Base-by-base conservation (phyloP, 2,113 vertebrate species). In the Cepphus grylle region DNA sequence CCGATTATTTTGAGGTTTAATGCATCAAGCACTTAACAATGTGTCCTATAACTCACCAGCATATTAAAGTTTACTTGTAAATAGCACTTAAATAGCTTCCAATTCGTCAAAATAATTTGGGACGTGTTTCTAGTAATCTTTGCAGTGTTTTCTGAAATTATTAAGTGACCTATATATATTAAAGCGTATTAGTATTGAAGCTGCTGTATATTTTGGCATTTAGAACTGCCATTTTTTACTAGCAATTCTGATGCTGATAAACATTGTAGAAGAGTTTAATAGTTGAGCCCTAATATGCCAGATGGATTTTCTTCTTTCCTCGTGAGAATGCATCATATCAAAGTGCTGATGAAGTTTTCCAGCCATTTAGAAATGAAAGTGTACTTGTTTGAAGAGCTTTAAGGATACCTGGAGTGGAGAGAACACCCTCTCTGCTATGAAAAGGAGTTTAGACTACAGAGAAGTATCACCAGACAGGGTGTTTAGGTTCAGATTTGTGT, bases 21-120 rank as follows among this genome's bases (percentile, higher is more conserved):
- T 73, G 93, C 50, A 18, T 66, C 4, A 6, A 30, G 45, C 26
- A 4, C 73, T 91, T 85, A n/a, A 49, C 87, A 91, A 83, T 20
- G 61, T 52, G 55, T 73, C 87, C 62, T 95, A 2, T 76, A 77
- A 62, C 70, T 90, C 66, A 69, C 36, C 66, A 50, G 61, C 81
- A 62, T 59, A 38, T 82, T 93, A 82, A 91, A 91, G 76, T 81
- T 61, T 82, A 63, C 89, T 95, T 70, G 36, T 67, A 86, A 74
- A 61, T 40, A 82, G 71, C 87, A 59, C 66, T 93, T 82, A 63
- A 85, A 52, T 66, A 67, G 90, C 65, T 92, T 81, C 50, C 78
- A 93, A 62, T 88, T 93, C 88, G 88, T 96, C 82, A 78, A 29
- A 94, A 84, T 90, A 81, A 91, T 95, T 90, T 88, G 91, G 55